Base-by-base conservation (phyloP, 1,140 invertebrate genomes). In the Plectrocnemia conspersa region DNA sequence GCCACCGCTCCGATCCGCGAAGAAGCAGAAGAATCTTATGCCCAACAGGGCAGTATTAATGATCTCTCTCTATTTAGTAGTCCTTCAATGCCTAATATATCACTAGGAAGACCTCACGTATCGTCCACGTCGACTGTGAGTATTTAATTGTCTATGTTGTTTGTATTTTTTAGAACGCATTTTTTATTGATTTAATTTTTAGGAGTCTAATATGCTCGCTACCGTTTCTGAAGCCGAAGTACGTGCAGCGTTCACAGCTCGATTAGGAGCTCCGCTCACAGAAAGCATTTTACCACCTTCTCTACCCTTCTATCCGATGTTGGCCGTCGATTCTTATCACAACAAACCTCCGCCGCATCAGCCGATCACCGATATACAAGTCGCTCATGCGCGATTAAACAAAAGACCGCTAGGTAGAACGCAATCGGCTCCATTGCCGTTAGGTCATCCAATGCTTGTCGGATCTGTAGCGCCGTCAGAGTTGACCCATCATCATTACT, bases 31-130 rank as follows among this genome's bases (percentile, higher is more conserved):
- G 70, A 72, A 62, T 63, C 63, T 24, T 54, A 52, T 29, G 49
- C 16, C 22, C 27, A 61, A 47, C 60, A 61, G 21, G 52, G 54
- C 10, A 70, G 64, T 60, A 68, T 71, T 49, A 68, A 74, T 40
- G 78, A 80, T 57, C 65, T 79, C 69, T 85, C 84, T 23, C 75
- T 97, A 10, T 97, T 96, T 73, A 93, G 90, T 63, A 93, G 90
- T 63, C 93, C 93, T 27, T 96, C 93, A 62, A 84, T 97, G 84
- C 93, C 94, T 55, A 97, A 97, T 75, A 97, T 97, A 64, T 94
- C 92, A 29, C 75, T 97, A 54, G 93, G 91, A 29, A 78, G 88
- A 66, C 90, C 91, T 56, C 85, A 86, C 65, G 79, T 80, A 63
- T 72, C 77, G 25, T 68, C 68, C 59, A 56, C 65, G 50, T 63